A percentile compares a stretch with the other conserved stretches of the same genome.
phyloP scores from a whole-genome alignment of 2,888 invertebrate species.

The Melinaea marsaeus region DNA sequence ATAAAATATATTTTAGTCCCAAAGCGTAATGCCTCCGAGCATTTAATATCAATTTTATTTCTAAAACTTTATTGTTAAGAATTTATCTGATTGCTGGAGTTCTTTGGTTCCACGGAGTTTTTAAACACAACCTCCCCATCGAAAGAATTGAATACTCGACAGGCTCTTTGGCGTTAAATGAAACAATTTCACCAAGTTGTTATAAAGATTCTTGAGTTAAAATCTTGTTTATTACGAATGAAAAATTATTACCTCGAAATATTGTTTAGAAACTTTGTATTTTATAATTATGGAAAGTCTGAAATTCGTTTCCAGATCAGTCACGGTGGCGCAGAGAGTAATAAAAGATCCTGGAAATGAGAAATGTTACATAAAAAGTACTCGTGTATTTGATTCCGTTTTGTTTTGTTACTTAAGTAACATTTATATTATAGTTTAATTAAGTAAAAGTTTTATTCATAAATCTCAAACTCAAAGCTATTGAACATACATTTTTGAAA shows the following conservation, averaged over 20 bases:
- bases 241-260: constrained; percentile 22
- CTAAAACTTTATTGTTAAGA: constrained; percentile 46
- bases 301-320: background rate
- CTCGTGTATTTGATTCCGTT: no score
- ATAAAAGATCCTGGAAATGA: background rate
- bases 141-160: constrained; percentile 36
- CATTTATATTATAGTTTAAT: no score
- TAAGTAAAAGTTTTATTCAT: no score
- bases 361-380: background rate
- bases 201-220: constrained; percentile 28
- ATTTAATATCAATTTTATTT: constrained; percentile 51
- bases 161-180: constrained; percentile 28
- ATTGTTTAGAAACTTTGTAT: constrained; percentile 14
- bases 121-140: constrained; percentile 44
- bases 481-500: no score
- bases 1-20: constrained; percentile 19
- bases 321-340: background rate
- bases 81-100: constrained; percentile 55
- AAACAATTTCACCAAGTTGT: constrained; percentile 31
- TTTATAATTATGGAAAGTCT: constrained; percentile 2
- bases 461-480: no score
- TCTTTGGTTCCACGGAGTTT: constrained; percentile 49
- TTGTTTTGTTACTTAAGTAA: no score
- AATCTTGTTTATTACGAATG: constrained; percentile 22
- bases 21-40: constrained; percentile 31